Conservation (phyloP, 2,888 invertebrate genomes). For the Allygus modestus region DNA sequence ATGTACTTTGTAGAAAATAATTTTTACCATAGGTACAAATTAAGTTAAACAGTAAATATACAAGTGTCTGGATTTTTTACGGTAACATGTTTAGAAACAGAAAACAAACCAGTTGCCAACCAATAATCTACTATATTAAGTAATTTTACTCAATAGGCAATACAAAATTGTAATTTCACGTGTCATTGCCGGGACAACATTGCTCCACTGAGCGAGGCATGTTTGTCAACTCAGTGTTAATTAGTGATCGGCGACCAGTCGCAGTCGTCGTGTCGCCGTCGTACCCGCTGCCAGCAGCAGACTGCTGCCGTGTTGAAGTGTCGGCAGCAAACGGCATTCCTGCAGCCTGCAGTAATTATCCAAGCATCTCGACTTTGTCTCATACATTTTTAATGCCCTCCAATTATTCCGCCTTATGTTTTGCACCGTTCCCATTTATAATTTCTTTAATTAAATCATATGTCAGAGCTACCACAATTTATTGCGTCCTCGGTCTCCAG, state of each 20-base stretch:
- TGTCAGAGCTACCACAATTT: slow-evolving; percentile 5
- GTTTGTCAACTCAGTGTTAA: neutral
- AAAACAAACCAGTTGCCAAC: too few species aligned
- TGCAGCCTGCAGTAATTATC: slow-evolving; percentile 15
- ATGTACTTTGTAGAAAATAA: too few species aligned
- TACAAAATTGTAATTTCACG: too few species aligned
- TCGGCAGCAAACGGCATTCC: slow-evolving; percentile 29
- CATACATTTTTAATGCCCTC: slow-evolving; percentile 35
- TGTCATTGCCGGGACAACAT: too few species aligned
- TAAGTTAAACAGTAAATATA: too few species aligned
- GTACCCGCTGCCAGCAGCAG: neutral
- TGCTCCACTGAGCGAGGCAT: too few species aligned
- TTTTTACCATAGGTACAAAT: too few species aligned
- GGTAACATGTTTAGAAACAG: too few species aligned
- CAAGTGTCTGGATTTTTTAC: too few species aligned
- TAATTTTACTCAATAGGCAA: too few species aligned
- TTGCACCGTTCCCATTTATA: neutral
- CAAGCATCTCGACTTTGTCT: neutral
- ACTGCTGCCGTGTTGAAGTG: neutral
- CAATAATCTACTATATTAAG: too few species aligned
- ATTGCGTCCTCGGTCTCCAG: neutral
- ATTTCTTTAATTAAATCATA: slow-evolving; percentile 9
- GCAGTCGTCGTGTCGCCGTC: neutral
- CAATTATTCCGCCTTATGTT: neutral
- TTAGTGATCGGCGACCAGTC: neutral